Evolutionary conservation across 2,113 vertebrate genomes (phyloP), one percentile per base, ranked within the genome.

Genomic region (Anarhynchus alexandrinus): DNA sequence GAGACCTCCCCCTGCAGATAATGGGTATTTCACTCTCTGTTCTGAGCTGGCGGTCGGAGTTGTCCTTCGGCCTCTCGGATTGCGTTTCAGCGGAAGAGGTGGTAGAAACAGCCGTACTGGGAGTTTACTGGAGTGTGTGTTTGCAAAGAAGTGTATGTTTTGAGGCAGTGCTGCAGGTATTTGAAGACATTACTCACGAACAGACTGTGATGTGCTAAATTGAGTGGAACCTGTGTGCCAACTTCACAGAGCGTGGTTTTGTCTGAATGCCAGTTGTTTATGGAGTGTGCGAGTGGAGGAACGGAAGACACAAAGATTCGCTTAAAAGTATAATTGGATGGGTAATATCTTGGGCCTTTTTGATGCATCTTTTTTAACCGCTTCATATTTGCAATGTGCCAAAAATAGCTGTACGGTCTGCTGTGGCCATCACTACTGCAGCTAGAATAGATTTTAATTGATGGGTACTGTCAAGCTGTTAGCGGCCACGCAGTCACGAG

Each of bases 361-460:
- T 88, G 82, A 73, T 43, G 86, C 67, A 8, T 80, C 36, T 64
- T 72, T 72, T 67, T 91, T 83, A 92, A 82, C 73, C 72, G 38
- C 93, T 96, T 95, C 66, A 4, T 70, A 90, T 81, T 84, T 93
- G 80, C 82, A 74, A 88, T 42, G 40, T 79, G 77, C 65, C 91
- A 80, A 66, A 94, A 97, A 96, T 96, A 97, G 71, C 94, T 42
- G 70, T 15, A 42, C 61, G 57, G 86, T 51, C 83, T 94, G 94
- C 94, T 55, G 70, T 69, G 84, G 55, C 92, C 94, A 9, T 65
- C 43, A 30, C 86, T 55, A 27, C 66, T 85, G 81, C 79, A 45
- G 92, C 95, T 96, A 93, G 96, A 97, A 96, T 93, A 94, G 96
- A 83, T 95, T 94, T 96, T 96, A 97, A 97, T 94, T 96, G 96